Evolutionary conservation across 2,888 invertebrate species (phyloP).

Genomic region (Gonocerus acuteangulatus): DNA sequence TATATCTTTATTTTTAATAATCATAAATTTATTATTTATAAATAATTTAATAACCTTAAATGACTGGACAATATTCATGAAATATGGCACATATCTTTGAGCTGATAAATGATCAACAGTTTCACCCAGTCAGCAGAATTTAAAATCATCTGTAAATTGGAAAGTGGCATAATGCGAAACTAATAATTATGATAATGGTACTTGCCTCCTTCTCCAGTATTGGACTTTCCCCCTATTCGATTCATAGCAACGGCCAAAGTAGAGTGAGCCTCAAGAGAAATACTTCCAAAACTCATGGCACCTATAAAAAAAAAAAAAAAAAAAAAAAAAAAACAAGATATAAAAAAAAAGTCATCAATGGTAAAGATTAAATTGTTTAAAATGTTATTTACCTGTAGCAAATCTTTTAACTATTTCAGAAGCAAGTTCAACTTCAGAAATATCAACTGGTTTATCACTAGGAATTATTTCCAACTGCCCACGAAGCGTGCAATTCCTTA

Average conservation of each 20-base stretch:
- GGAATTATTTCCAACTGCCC: constrained; percentile 86
- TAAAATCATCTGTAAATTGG: no score
- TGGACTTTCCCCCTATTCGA: constrained; percentile 91
- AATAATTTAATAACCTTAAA: no score
- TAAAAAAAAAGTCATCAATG: neutral
- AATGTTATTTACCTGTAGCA: constrained; percentile 57
- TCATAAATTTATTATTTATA: no score
- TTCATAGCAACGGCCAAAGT: constrained; percentile 97
- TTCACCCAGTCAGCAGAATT: no score
- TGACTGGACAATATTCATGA: no score
- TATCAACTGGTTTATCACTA: constrained; percentile 66
- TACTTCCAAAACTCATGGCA: constrained; percentile 95
- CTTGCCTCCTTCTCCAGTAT: constrained; percentile 92
- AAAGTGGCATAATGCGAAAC: no score
- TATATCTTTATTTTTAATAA: no score
- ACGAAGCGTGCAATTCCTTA: constrained; percentile 77
- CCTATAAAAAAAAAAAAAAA: constrained; percentile 48
- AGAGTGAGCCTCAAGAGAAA: constrained; percentile 91
- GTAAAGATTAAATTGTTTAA: neutral
- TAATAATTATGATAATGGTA: no score
- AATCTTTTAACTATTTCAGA: constrained; percentile 92
- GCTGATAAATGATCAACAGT: no score
- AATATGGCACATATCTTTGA: no score
- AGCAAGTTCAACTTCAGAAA: constrained; percentile 87
- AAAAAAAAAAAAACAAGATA: neutral